Conservation (phyloP, 2,888 invertebrate genomes). For the Thecophora atra region DNA sequence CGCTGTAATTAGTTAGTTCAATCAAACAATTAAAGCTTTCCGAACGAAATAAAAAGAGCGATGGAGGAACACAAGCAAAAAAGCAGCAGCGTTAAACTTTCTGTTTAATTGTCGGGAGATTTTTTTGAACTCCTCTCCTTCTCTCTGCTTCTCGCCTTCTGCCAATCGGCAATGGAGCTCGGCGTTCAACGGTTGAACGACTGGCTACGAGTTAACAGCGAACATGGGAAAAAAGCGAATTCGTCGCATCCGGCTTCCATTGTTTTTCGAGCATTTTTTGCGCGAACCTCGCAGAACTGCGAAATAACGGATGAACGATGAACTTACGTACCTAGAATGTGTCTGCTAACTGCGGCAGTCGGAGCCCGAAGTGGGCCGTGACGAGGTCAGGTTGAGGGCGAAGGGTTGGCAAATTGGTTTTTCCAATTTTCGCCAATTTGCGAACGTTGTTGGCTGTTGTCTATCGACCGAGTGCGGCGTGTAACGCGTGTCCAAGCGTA, state of each 20-base stretch:
- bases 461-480: constrained; percentile 20
- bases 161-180: neutral
- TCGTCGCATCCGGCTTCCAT: neutral
- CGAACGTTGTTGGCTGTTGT: constrained; percentile 23
- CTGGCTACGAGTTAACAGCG: neutral
- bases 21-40: neutral
- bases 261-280: neutral
- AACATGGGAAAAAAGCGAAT: neutral
- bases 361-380: neutral
- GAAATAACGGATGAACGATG: too few species aligned
- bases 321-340: neutral
- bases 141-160: neutral
- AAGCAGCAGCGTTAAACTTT: neutral
- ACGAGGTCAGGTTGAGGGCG: neutral
- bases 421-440: constrained; percentile 59
- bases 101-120: neutral
- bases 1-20: neutral
- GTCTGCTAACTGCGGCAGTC: too few species aligned
- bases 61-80: neutral
- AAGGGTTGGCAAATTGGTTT: constrained; percentile 54
- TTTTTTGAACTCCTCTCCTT: neutral
- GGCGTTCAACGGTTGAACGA: neutral
- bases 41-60: neutral
- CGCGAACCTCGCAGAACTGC: neutral
- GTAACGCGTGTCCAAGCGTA: constrained; percentile 14